Conservation (phyloP, 2,797 vertebrate species). For the Anomalospiza imberbis region DNA sequence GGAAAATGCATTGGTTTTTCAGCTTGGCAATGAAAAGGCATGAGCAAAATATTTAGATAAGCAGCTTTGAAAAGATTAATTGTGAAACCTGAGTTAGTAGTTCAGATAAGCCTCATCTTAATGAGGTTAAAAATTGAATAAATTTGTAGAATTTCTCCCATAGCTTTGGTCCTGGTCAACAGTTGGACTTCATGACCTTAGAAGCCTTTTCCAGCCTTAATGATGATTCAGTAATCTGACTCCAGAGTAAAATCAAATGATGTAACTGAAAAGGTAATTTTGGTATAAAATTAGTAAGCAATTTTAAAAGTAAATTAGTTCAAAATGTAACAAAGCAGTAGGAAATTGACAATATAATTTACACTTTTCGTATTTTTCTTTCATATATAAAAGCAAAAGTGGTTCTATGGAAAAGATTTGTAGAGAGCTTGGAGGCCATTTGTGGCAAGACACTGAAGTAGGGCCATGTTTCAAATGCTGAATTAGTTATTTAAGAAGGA, state of each 20-base stretch:
- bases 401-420: background rate
- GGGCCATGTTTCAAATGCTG: background rate
- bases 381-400: background rate
- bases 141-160: background rate
- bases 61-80: background rate
- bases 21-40: background rate
- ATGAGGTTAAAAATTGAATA: background rate
- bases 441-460: background rate
- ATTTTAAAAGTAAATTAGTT: background rate
- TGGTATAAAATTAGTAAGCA: background rate
- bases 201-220: background rate
- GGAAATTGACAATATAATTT: background rate
- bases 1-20: background rate
- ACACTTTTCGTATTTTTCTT: background rate
- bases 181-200: background rate
- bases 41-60: background rate
- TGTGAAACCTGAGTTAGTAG: background rate
- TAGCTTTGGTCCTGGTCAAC: background rate
- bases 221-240: background rate
- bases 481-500: constrained; percentile 7
- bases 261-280: background rate
- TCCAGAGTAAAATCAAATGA: background rate
- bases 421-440: background rate
- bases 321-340: background rate
- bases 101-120: background rate